These are phyloP conservation scores for Zoroaster sp. DNA, from an alignment of 53 echinoderm and acorn worm genomes.

Conservation along the genomic window DNA sequence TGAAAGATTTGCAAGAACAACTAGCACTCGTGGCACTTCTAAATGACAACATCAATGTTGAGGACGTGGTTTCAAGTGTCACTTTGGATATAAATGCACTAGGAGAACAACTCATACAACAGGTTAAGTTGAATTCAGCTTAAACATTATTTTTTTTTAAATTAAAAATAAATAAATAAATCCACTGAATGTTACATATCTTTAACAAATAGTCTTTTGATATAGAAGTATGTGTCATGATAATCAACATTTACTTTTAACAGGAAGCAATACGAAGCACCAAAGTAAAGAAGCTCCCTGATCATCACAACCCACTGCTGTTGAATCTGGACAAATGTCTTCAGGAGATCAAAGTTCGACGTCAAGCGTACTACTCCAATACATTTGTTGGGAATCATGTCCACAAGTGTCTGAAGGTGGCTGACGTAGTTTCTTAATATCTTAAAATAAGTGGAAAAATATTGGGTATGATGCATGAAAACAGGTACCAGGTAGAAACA, in stretches of 20 bases:
- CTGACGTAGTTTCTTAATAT: not conserved
- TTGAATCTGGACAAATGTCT: not conserved
- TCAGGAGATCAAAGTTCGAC: not conserved
- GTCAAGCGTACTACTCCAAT: not conserved
- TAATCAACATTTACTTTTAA: not conserved
- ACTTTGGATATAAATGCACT: not conserved
- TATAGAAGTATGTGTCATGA: not conserved
- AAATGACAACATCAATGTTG: not conserved
- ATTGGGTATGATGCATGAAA: no score
- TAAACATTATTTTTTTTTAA: no score
- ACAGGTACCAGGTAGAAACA: not conserved
- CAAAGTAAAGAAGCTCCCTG: not conserved
- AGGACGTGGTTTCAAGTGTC: not conserved
- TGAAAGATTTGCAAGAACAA: not conserved
- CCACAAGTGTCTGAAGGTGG: constrained; percentile 6
- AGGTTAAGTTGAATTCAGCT: not conserved
- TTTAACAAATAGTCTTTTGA: not conserved
- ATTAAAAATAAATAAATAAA: not conserved
- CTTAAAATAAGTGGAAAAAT: not conserved
- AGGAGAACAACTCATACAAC: not conserved
- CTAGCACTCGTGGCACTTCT: not conserved
- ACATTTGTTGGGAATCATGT: constrained; percentile 12
- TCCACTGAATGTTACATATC: not conserved
- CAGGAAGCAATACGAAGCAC: not conserved
- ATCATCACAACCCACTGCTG: not conserved